Conservation (phyloP, 2,797 vertebrate species). For the Hyperoplus lanceolatus region DNA sequence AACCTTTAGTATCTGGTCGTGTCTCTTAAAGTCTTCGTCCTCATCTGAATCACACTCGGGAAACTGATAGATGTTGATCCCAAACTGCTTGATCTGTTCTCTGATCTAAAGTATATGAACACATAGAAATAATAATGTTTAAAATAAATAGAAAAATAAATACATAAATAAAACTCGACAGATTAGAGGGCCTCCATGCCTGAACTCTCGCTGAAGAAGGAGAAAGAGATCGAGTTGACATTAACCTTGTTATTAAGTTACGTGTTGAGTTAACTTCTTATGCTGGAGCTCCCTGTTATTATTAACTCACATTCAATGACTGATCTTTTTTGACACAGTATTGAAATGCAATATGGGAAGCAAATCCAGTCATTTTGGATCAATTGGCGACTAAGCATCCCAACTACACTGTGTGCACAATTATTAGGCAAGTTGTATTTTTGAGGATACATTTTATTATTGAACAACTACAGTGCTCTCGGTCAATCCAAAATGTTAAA, state of each 20-base stretch:
- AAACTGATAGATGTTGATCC: constrained; percentile 91
- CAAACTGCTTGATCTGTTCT: constrained; percentile 86
- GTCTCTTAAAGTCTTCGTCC: constrained; percentile 87
- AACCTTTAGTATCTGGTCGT: constrained; percentile 85
- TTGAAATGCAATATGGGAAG: background rate
- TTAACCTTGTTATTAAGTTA: background rate
- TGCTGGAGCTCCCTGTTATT: background rate
- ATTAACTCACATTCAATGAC: background rate
- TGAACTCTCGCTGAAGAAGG: background rate
- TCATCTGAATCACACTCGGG: constrained; percentile 91
- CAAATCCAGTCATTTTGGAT: background rate
- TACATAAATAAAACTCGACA: background rate
- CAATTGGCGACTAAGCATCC: background rate
- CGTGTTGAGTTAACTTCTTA: background rate
- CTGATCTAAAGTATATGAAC: constrained; percentile 80
- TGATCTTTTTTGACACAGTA: background rate
- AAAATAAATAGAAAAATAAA: background rate
- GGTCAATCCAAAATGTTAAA: too few species aligned
- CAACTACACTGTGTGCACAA: too few species aligned
- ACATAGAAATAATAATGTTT: background rate
- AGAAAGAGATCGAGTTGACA: background rate
- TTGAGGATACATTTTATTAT: too few species aligned
- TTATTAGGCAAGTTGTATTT: too few species aligned
- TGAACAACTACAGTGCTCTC: too few species aligned
- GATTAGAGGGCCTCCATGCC: background rate